Evolutionary conservation across 2,113 vertebrate species (phyloP), one percentile per base, ranked within the genome.

Genomic region (Rhinolophus sinicus): DNA sequence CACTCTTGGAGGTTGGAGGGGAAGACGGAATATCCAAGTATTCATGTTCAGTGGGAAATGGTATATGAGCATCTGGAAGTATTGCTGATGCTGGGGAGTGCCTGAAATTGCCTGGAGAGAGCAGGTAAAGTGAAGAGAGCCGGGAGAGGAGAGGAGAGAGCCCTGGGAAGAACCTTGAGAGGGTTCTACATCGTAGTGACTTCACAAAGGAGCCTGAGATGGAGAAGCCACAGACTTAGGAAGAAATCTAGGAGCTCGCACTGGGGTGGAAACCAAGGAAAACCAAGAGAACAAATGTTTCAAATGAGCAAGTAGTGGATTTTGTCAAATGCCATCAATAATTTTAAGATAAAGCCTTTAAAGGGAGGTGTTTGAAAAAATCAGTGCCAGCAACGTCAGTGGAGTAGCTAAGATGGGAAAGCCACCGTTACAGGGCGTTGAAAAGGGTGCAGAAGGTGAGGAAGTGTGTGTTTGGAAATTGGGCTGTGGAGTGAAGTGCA

Each of bases 401-500:
- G 38, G 73, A 67, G 52, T 28, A 11, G 44, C 6, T 67, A 14
- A 28, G 72, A 64, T 6, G 22, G 18, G 69, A 81, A 84, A 89
- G 28, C 40, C n/a, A 12, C 3, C 7, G 9, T 22, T 3, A 1
- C 16, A 7, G 26, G 12, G 30, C 40, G 16, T 2, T 2, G 56
- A 11, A 30, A 69, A 58, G 21, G 24, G 19, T 5, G 3, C 13
- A 35, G 54, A 6, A 18, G 22, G 24, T 14, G 12, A 76, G 11
- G n/a, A 38, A 6, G 6, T 0, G 12, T 56, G 9, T 58, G 47
- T 15, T 88, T 21, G 30, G 65, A 54, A 54, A 62, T 3, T 9
- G 47, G 50, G 12, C n/a, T 70, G 50, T 26, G 22, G 50, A 65
- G 69, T 40, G 22, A 24, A 3, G 5, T 2, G 9, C 12, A 40